These are phyloP conservation scores for Mycteria americana DNA, from an alignment of 2,797 vertebrate genomes.

Conservation along the genomic window DNA sequence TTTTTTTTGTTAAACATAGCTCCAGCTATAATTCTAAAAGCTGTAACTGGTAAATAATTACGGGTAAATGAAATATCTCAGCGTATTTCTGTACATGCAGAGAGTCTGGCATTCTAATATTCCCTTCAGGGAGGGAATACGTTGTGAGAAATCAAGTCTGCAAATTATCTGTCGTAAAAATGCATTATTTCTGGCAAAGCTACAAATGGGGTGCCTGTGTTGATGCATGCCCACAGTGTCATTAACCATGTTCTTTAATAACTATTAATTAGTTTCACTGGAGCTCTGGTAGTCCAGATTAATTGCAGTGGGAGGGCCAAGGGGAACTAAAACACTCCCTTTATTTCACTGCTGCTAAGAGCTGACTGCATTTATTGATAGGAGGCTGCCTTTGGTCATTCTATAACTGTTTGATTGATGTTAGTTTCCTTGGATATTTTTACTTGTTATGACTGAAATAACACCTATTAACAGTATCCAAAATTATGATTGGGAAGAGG, in stretches of 20 bases:
- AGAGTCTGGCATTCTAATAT: background rate
- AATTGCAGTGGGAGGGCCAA: constrained; percentile 1
- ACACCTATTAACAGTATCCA: background rate
- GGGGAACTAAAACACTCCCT: background rate
- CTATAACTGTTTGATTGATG: background rate
- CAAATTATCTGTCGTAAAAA: constrained; percentile 46
- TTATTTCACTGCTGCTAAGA: background rate
- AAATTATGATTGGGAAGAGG: background rate
- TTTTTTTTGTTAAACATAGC: background rate
- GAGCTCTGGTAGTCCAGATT: background rate
- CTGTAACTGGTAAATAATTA: constrained; percentile 26
- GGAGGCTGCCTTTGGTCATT: background rate
- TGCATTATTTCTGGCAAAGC: constrained; percentile 39
- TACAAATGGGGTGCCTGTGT: constrained; percentile 47
- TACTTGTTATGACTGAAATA: background rate
- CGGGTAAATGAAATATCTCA: constrained; percentile 2
- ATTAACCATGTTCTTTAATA: constrained; percentile 38
- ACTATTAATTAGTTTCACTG: constrained; percentile 42
- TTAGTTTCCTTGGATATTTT: background rate
- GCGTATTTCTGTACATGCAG: background rate
- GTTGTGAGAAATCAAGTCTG: background rate
- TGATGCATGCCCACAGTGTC: constrained; percentile 32
- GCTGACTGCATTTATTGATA: background rate
- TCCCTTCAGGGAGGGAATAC: constrained; percentile 3
- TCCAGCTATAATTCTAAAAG: background rate